Evolutionary conservation across 2,888 invertebrate genomes (phyloP), one percentile per base, ranked within the genome.

Genomic region (Clanis bilineata): DNA sequence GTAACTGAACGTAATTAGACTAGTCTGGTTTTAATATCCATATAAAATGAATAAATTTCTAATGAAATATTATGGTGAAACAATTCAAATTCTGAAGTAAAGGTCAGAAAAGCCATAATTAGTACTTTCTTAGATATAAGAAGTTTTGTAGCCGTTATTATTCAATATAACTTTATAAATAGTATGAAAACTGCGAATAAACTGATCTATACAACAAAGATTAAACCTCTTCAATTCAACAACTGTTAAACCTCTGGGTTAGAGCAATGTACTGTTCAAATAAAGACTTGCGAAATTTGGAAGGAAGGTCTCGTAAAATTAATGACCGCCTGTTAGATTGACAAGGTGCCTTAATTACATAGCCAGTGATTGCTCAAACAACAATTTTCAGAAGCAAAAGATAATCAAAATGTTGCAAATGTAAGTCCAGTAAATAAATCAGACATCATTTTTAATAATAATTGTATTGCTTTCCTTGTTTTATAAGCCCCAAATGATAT

Each of bases 1-100:
- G 82, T 57, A 69, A 79, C 79, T 79, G 77, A 76, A 72, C 72
- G 71, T 75, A 76, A 70, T 69, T 66, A 77, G 76, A 75, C 18
- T 32, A 7, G 51, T 51, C 28, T 75, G 66, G 74, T 71, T 73
- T 78, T 69, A 74, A 76, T 83, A 79, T 76, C 86, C 85, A 77
- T 86, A 85, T 85, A 86, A 57, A n/a, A n/a, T n/a, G n/a, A n/a
- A n/a, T n/a, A n/a, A n/a, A n/a, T n/a, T n/a, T n/a, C n/a, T n/a
- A n/a, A n/a, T n/a, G n/a, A n/a, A n/a, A n/a, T n/a, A n/a, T n/a
- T n/a, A n/a, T n/a, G n/a, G n/a, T n/a, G n/a, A n/a, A n/a, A n/a
- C n/a, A n/a, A n/a, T n/a, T n/a, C n/a, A n/a, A n/a, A n/a, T n/a
- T n/a, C n/a, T n/a, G n/a, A n/a, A n/a, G n/a, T n/a, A n/a, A n/a